Conservation (phyloP, 2,113 vertebrate species). For the Ovis canadensis region DNA sequence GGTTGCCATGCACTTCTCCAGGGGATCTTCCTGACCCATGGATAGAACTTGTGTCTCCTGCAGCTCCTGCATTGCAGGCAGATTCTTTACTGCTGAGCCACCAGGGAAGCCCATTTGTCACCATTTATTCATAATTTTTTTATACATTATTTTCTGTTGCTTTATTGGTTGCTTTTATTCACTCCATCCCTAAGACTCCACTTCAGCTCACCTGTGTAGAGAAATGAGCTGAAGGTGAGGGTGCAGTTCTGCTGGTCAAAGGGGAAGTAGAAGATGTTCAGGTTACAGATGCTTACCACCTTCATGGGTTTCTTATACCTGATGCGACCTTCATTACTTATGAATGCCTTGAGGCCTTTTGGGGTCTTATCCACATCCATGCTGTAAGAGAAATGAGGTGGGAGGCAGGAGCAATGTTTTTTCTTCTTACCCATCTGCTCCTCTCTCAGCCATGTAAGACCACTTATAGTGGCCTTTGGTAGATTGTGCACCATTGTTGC, state of each 20-base stretch:
- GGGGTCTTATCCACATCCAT: slow-evolving; percentile 87
- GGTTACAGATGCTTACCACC: slow-evolving; percentile 84
- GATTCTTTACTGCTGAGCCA: not conserved
- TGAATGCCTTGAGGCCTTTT: slow-evolving; percentile 83
- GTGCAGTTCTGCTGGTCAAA: slow-evolving; percentile 77
- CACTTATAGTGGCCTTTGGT: not conserved
- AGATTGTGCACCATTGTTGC: not conserved
- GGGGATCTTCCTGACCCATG: not conserved
- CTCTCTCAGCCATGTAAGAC: not conserved
- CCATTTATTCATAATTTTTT: not conserved
- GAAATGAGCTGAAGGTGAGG: slow-evolving; percentile 87
- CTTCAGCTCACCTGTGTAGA: slow-evolving; percentile 83
- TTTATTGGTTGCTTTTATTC: slow-evolving; percentile 80
- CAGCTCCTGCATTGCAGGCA: not conserved
- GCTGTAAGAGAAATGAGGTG: slow-evolving; percentile 60
- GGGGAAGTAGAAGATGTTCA: slow-evolving; percentile 85
- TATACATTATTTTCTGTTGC: slow-evolving; percentile 65
- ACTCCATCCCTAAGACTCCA: not conserved
- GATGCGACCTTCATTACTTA: slow-evolving; percentile 85
- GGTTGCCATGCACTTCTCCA: not conserved
- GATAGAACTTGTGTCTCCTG: not conserved
- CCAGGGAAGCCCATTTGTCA: not conserved
- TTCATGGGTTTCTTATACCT: slow-evolving; percentile 85
- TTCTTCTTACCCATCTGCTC: not conserved
- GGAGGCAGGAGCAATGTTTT: not conserved